phyloP scores from a whole-genome alignment of 2,888 invertebrate genomes.

The Deilephila elpenor region DNA sequence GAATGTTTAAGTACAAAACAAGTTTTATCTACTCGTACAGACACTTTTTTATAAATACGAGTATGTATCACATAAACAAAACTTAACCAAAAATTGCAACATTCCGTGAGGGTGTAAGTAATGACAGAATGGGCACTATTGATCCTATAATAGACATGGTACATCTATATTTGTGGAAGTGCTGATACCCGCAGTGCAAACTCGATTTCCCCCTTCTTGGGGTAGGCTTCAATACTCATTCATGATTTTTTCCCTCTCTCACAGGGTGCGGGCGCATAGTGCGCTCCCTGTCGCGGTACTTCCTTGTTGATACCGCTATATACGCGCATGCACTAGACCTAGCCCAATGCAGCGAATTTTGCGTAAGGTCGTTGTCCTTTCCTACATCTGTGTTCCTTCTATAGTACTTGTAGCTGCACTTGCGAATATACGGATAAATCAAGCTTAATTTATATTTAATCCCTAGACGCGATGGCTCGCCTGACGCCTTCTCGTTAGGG shows the following conservation, averaged over 20 bases:
- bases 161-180: slow-evolving; percentile 73
- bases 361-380: slow-evolving; percentile 83
- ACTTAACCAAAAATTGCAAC: background rate
- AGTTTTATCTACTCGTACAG: background rate
- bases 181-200: slow-evolving; percentile 78
- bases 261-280: slow-evolving; percentile 62
- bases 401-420: slow-evolving; percentile 40
- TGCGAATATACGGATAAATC: slow-evolving; percentile 33
- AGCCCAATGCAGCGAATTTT: slow-evolving; percentile 85
- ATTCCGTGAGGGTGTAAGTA: slow-evolving; percentile 33
- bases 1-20: too few relatives aligned
- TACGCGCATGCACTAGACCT: slow-evolving; percentile 83
- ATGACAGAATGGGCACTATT: slow-evolving; percentile 58
- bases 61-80: too few relatives aligned
- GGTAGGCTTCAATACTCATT: slow-evolving; percentile 84
- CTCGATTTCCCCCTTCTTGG: slow-evolving; percentile 83
- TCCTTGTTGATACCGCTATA: slow-evolving; percentile 78
- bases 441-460: slow-evolving; percentile 56
- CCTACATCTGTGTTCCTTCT: slow-evolving; percentile 59
- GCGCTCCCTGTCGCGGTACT: slow-evolving; percentile 71
- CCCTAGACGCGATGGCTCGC: slow-evolving; percentile 36
- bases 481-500: slow-evolving; percentile 34
- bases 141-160: slow-evolving; percentile 71
- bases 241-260: slow-evolving; percentile 80
- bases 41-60: background rate